phyloP scores from a whole-genome alignment of 2,888 invertebrate species.

The Mamestra brassicae region DNA sequence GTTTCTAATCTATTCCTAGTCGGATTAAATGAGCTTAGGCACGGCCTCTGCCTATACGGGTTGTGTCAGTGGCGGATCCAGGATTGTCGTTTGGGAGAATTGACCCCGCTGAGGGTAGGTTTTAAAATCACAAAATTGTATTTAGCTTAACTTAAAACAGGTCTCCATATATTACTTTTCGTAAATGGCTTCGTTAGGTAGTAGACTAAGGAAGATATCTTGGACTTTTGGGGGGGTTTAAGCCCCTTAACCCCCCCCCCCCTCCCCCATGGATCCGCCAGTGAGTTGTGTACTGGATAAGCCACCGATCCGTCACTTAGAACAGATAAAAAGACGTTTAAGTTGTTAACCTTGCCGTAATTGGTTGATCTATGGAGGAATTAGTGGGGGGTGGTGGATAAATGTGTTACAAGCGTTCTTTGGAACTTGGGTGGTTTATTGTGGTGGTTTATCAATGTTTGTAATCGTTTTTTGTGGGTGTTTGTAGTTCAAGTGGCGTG shows the following conservation, averaged over 20 bases:
- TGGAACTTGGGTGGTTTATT: constrained; percentile 16
- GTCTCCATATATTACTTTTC: no score
- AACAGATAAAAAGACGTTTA: constrained; percentile 62
- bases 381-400: constrained; percentile 8
- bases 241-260: no score
- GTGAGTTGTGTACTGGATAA: constrained; percentile 53
- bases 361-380: constrained; percentile 59
- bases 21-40: constrained; percentile 63
- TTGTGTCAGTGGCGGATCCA: constrained; percentile 15
- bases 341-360: constrained; percentile 61
- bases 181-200: no score
- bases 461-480: constrained; percentile 28
- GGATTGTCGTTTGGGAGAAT: no score
- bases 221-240: no score
- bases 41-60: constrained; percentile 50
- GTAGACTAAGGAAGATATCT: no score
- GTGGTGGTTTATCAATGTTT: constrained; percentile 23
- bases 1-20: constrained; percentile 66
- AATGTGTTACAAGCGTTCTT: constrained; percentile 22
- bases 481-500: neutral
- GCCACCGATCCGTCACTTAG: constrained; percentile 60
- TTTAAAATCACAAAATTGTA: no score
- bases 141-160: no score
- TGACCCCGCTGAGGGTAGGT: no score
- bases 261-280: no score